Base-by-base conservation (phyloP, 1,140 invertebrate species). In the Drosophila santomea region DNA sequence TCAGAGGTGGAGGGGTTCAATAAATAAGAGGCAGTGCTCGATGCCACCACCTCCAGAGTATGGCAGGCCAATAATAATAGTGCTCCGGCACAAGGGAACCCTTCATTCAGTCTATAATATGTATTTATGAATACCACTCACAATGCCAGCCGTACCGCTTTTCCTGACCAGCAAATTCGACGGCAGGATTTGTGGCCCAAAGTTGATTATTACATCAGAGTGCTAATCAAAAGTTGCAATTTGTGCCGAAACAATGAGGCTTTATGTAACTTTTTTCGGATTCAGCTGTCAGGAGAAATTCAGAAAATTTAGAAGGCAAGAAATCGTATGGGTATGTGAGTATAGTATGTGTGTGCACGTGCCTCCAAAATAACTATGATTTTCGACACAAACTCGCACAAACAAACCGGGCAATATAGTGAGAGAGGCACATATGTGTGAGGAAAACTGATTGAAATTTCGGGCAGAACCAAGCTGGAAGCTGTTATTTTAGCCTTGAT, bases 221-320 rank as follows among this genome's bases (percentile, higher is more conserved):
- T 69, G 61, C 79, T 88, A 86, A 86, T 88, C 82, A 86, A 88
- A 82, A 79, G 79, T 83, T 79, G 50, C 75, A 76, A 82, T 82
- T 78, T 60, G 43, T 54, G 77, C 60, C 74, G 83, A 68, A 68
- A 81, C 55, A 64, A 74, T 67, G 61, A 69, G 20, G 38, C 51
- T 76, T 77, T 68, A 51, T 71, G 74, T 66, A 75, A 51, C 80
- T 63, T 51, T 80, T 80, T 79, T 41, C 45, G 48, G 52, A 51
- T 67, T 60, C 55, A 32, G 47, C 74, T 77, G 78, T 71, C 82
- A 64, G 55, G 74, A 72, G 69, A 71, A 78, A 82, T 82, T 75
- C 69, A 82, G 75, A 64, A 71, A 66, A 75, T 71, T 73, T 69
- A 43, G 63, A 51, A 58, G 67, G 47, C 52, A 58, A 45, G 35